These are phyloP conservation scores for Acropora tenuis DNA, from an alignment of 64 coral and sea anemone genomes.

Conservation along the genomic window DNA sequence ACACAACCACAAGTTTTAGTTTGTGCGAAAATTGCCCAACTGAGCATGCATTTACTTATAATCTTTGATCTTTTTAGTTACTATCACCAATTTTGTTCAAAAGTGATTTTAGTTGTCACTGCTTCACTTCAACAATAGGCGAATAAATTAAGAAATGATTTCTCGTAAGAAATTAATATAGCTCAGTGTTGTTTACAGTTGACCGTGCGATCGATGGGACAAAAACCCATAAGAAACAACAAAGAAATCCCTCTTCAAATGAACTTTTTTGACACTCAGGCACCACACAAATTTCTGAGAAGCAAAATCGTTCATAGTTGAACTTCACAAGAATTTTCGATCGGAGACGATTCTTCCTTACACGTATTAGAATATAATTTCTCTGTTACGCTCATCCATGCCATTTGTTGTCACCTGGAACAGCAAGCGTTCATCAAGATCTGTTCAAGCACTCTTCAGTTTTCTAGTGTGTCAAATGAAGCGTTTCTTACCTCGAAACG, in stretches of 20 bases:
- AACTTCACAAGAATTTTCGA: neutral
- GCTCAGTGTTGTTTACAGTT: neutral
- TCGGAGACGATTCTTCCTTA: neutral
- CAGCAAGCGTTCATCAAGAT: neutral
- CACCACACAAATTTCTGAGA: neutral
- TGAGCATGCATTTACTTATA: no score
- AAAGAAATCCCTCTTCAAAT: neutral
- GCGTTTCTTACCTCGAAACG: conserved; percentile 32
- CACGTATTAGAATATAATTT: neutral
- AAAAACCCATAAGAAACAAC: neutral
- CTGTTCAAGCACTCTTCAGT: neutral
- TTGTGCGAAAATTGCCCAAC: no score
- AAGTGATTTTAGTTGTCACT: neutral
- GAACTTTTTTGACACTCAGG: neutral
- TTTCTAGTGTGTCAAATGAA: conserved; percentile 15
- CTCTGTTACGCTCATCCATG: neutral
- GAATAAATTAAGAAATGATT: no score
- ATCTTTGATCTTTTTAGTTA: no score
- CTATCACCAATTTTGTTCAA: no score
- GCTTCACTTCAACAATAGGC: no score
- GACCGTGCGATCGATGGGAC: neutral
- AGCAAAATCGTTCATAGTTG: neutral
- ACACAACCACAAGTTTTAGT: no score
- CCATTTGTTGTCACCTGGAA: no score
- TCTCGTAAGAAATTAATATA: neutral